Evolutionary conservation across 2,113 vertebrate species (phyloP), one percentile per base, ranked within the genome.

Genomic region (Chrysemys picta): DNA sequence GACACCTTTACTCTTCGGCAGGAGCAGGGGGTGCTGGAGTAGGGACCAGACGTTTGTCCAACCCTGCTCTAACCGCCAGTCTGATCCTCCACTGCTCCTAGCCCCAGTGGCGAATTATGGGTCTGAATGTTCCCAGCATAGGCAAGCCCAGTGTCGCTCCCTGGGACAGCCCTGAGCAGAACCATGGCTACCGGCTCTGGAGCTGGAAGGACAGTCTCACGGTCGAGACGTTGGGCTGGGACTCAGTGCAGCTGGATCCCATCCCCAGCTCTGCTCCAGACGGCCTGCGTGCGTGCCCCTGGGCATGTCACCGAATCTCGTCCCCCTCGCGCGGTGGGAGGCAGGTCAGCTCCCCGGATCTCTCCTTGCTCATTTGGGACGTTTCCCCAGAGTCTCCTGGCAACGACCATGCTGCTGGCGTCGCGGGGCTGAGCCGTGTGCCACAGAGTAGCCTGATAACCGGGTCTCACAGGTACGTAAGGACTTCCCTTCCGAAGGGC

Each of bases 361-460:
- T 6, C 42, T 27, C 11, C n/a, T 38, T 72, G 35, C 65, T 47
- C 42, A 45, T 27, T 76, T 45, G 38, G 8, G 38, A 25, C 3
- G 2, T 76, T 27, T 47, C 42, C 75, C 72, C 72, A 76, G 22
- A 22, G 5, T 25, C 42, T 14, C 75, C 42, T 42, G 6, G 75
- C 5, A n/a, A 65, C 8, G 2, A 65, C 62, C 5, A 0, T 6
- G 27, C 31, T 16, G 62, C 59, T 31, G 35, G 14, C 17, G 2
- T 35, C 7, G 16, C 19, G 4, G 65, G 9, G 65, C 17, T 10
- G 65, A 21, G 65, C 35, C 65, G 8, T 8, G 19, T 22, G 19
- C 65, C 65, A 19, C n/a, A 72, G 35, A 38, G 8, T 9, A 8
- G 62, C 62, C 16, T 7, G 62, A 35, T 65, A 17, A 65, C 62